Evolutionary conservation across 2,888 invertebrate genomes (phyloP), one percentile per base, ranked within the genome.

Genomic region (Ferdinandea cuprea): DNA sequence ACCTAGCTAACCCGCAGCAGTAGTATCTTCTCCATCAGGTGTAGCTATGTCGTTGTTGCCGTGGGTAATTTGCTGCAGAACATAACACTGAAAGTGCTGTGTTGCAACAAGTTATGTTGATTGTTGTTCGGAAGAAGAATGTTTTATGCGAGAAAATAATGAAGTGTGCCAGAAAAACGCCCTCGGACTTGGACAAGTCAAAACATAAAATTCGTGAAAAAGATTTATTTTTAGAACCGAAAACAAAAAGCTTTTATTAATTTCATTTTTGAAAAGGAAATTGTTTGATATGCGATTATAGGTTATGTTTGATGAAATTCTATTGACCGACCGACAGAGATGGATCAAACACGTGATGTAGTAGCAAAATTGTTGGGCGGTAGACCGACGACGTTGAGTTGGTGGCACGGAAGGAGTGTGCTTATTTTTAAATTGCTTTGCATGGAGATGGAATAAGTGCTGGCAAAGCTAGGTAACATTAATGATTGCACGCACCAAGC

Each of bases 51-150:
- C n/a, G 65, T 58, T 0, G n/a, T 58, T 65, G 52, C 28, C 56
- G 48, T 15, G 11, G 32, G 46, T 58, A 63, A 65, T 65, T 52
- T 72, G 78, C 59, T 66, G 32, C 42, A 50, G 40, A 52, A 44
- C 52, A 52, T 76, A 40, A 40, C 50, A 65, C 40, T 42, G 58
- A 68, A 25, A 9, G 42, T 7, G 42, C 8, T 42, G 17, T 48
- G 46, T 46, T 40, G 71, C 58, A 71, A 52, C 71, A 52, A 50
- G 71, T 52, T 69, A 69, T 48, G 48, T 25, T 13, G 30, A 61
- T 21, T 35, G 28, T 68, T 7, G 32, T 37, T 21, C 7, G 48
- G n/a, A n/a, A n/a, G n/a, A n/a, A n/a, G n/a, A n/a, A n/a, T n/a
- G n/a, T n/a, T n/a, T n/a, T n/a, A n/a, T n/a, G n/a, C n/a, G n/a